Conservation (phyloP, 1,140 invertebrate genomes). For the Halesus radiatus region DNA sequence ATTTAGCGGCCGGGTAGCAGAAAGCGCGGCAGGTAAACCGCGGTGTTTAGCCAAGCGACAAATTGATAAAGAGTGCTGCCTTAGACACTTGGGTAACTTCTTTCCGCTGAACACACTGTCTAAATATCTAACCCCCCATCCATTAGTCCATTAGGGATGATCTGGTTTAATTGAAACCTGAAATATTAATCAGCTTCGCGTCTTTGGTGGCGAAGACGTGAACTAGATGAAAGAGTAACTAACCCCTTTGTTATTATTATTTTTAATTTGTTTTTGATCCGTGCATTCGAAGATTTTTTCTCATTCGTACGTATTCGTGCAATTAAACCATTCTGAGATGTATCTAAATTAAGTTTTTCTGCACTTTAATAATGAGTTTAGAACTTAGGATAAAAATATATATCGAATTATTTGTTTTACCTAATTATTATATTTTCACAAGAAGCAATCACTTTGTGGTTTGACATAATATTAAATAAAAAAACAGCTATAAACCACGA, state of each 20-base stretch:
- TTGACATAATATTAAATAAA: no score
- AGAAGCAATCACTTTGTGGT: no score
- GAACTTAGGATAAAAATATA: no score
- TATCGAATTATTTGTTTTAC: no score
- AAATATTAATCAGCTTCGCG: conserved; percentile 46
- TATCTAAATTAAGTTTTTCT: no score
- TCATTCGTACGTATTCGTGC: no score
- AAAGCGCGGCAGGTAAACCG: conserved; percentile 20
- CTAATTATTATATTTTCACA: no score
- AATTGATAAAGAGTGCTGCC: conserved; percentile 55
- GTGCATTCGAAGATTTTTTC: no score
- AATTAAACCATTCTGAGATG: no score
- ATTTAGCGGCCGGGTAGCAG: background rate
- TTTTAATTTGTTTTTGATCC: no score
- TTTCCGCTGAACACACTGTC: conserved; percentile 35
- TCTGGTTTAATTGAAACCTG: conserved; percentile 30
- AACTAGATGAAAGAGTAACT: conserved; percentile 10
- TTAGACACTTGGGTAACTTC: conserved; percentile 49
- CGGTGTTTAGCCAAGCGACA: conserved; percentile 49
- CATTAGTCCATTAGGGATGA: conserved; percentile 27
- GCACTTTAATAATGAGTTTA: no score
- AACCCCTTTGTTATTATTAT: background rate
- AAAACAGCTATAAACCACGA: no score
- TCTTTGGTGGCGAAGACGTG: background rate
- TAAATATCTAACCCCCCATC: background rate